Percentiles rank a stretch among this genome's conserved stretches.
Evolutionary conservation across 2,113 vertebrate genomes (phyloP).

Genomic region (Illadopsis cleaveri): DNA sequence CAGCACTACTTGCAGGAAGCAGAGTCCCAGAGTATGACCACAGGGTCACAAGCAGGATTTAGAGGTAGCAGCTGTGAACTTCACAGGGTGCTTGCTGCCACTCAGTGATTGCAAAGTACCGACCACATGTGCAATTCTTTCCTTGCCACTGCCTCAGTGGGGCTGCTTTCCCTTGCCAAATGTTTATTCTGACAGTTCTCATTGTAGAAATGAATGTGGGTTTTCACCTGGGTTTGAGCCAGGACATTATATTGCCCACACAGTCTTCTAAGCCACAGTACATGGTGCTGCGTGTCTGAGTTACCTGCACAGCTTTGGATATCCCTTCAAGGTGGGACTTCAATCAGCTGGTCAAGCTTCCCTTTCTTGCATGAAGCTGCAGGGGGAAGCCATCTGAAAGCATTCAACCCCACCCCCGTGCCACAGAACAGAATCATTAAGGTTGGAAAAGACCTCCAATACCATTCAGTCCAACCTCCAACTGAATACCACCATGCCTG

Average conservation of each 20-base stretch:
- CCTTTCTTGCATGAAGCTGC: not conserved
- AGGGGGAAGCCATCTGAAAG: not conserved
- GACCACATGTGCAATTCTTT: not conserved
- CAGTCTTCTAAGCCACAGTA: not conserved
- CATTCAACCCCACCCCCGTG: not conserved
- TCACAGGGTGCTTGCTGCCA: not conserved
- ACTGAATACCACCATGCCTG: not conserved
- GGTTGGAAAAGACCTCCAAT: not conserved
- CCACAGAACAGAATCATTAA: not conserved
- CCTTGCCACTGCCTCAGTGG: not conserved
- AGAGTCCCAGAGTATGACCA: not conserved
- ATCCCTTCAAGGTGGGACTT: not conserved
- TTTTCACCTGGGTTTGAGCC: not conserved
- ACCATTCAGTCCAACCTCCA: not conserved
- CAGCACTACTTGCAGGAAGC: not conserved
- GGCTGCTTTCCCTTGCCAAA: not conserved
- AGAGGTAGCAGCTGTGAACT: not conserved
- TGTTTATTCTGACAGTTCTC: not conserved
- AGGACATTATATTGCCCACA: not conserved
- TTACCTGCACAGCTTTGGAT: not conserved
- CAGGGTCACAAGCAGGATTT: not conserved
- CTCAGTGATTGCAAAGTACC: not conserved
- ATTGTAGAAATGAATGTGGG: not conserved
- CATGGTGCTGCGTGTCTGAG: accelerated
- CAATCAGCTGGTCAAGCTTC: not conserved